phyloP scores from a whole-genome alignment of 2,113 vertebrate genomes.

The Hylia prasina region DNA sequence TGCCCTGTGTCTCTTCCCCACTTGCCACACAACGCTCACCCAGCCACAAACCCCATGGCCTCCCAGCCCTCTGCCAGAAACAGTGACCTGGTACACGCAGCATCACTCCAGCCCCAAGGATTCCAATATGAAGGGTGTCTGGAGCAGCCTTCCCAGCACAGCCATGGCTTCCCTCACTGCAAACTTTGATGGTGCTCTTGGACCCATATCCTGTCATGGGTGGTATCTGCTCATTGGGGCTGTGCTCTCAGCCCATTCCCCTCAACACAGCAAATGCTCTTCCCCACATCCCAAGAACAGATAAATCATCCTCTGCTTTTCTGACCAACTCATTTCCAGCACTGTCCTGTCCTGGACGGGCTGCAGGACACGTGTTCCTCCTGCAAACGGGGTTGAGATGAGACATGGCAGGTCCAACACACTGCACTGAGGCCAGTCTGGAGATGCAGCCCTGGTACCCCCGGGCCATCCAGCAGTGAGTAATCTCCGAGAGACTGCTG shows the following conservation, averaged over 20 bases:
- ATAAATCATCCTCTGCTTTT: background rate
- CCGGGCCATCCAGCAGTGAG: background rate
- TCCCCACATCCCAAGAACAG: background rate
- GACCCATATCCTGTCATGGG: accelerated
- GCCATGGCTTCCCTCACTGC: accelerated
- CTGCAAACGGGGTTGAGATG: background rate
- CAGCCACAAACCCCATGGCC: background rate
- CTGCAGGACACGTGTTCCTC: accelerated
- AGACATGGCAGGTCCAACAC: accelerated
- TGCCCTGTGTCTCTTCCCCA: background rate
- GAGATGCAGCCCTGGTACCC: accelerated
- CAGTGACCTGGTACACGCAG: accelerated
- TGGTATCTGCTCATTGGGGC: accelerated
- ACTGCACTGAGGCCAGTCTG: background rate
- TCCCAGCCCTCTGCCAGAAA: background rate
- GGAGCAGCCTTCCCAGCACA: background rate
- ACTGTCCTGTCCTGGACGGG: accelerated
- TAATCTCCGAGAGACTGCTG: accelerated
- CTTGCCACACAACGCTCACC: accelerated
- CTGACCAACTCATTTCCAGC: background rate
- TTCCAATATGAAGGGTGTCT: background rate
- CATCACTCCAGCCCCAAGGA: background rate
- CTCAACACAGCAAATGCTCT: background rate
- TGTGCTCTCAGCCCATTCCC: background rate
- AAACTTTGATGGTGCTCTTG: background rate